Conservation (phyloP, 2,113 vertebrate genomes). For the Macrotus californicus region DNA sequence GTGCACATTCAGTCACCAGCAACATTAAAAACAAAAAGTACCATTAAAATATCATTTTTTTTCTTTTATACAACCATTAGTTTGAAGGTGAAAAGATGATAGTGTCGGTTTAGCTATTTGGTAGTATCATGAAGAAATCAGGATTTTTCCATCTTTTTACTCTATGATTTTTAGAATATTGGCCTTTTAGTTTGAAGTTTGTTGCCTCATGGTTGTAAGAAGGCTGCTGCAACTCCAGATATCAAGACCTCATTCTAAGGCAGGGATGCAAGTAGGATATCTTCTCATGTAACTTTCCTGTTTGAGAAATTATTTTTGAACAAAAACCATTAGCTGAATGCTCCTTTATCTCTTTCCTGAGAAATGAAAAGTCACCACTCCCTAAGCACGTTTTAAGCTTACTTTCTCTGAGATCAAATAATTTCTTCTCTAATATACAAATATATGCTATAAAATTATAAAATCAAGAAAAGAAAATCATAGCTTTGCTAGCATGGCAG, state of each 20-base stretch:
- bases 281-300: not conserved
- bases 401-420: not conserved
- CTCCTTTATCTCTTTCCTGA: not conserved
- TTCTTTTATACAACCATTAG: not conserved
- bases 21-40: not conserved
- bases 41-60: not conserved
- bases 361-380: not conserved
- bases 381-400: not conserved
- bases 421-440: not conserved
- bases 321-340: not conserved
- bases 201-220: not conserved
- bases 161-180: not conserved
- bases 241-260: not conserved
- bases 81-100: not conserved
- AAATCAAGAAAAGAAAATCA: not conserved
- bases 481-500: not conserved
- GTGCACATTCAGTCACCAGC: not conserved
- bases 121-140: not conserved
- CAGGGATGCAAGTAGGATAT: not conserved
- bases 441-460: not conserved
- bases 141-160: not conserved
- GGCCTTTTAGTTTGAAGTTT: not conserved
- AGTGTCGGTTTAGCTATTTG: not conserved
- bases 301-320: not conserved
- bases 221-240: not conserved